Conservation (phyloP, 2,888 invertebrate species). For the Macrosoma leucophasiata region DNA sequence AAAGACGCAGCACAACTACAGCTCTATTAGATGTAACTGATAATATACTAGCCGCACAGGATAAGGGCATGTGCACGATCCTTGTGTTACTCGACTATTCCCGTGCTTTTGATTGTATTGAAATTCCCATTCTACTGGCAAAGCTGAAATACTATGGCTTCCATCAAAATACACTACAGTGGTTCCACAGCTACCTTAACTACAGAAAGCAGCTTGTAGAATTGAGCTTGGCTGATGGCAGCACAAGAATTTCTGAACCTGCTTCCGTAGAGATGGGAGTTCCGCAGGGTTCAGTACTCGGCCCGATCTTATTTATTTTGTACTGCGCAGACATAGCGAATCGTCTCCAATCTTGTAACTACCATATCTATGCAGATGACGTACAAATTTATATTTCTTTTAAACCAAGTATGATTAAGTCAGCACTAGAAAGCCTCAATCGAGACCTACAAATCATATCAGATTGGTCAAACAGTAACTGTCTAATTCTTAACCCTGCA, state of each 20-base stretch:
- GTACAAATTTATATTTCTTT: slow-evolving; percentile 3
- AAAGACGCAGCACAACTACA: slow-evolving; percentile 27
- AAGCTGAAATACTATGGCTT: slow-evolving; percentile 20
- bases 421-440: not conserved
- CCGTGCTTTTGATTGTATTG: slow-evolving; percentile 20
- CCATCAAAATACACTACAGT: not conserved
- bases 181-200: slow-evolving; percentile 3
- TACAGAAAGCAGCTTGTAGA: not conserved
- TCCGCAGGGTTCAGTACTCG: slow-evolving; percentile 2
- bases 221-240: not conserved
- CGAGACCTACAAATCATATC: not conserved
- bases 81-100: slow-evolving; percentile 15
- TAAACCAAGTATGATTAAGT: not conserved
- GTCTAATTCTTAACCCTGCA: not conserved
- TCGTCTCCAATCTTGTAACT: not conserved
- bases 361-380: slow-evolving; percentile 3
- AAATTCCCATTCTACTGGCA: slow-evolving; percentile 16
- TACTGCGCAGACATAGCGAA: too few relatives aligned
- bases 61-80: slow-evolving; percentile 14
- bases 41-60: slow-evolving; percentile 24
- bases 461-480: not conserved
- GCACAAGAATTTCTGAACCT: not conserved
- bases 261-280: not conserved
- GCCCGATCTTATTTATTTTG: not conserved
- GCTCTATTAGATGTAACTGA: slow-evolving; percentile 29